A percentile compares a stretch with the other conserved stretches of the same genome.
Conservation (phyloP, 2,797 vertebrate genomes). For the Pangasius larnaudii region DNA sequence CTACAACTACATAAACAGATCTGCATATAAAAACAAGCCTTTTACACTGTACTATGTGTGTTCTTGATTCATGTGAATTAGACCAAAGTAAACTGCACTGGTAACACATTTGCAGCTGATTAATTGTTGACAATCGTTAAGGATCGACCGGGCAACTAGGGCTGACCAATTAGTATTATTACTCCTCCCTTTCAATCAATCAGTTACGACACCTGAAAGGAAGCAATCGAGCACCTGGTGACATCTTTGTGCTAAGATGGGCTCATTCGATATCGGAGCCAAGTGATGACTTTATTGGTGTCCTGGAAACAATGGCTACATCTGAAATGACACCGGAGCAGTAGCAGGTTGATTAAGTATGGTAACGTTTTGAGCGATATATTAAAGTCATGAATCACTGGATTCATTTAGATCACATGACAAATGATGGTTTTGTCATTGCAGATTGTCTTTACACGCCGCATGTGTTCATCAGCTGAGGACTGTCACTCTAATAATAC, state of each 20-base stretch:
- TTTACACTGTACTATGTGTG: not conserved
- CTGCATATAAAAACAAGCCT: not conserved
- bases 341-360: conserved; percentile 24
- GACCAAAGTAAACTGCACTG: conserved; percentile 23
- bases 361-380: not conserved
- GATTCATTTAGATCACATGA: conserved; percentile 5
- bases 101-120: conserved; percentile 45
- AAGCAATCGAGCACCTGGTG: conserved; percentile 28
- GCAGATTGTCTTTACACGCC: not conserved
- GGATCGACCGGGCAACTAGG: conserved; percentile 54
- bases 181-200: conserved; percentile 58
- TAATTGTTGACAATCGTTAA: conserved; percentile 49
- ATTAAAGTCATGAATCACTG: conserved; percentile 24
- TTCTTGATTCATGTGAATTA: conserved; percentile 4
- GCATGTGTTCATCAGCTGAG: not conserved
- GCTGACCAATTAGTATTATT: conserved; percentile 60
- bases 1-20: not conserved
- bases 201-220: conserved; percentile 53
- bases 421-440: conserved; percentile 11
- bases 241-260: conserved; percentile 26
- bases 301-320: not conserved
- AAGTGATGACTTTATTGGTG: conserved; percentile 17
- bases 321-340: not conserved
- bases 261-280: conserved; percentile 44
- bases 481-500: not conserved